A percentile compares a stretch with the other conserved stretches of the same genome.
These are phyloP conservation scores for Paguma larvata DNA, from an alignment of 2,797 vertebrate species.

Conservation along the genomic window DNA sequence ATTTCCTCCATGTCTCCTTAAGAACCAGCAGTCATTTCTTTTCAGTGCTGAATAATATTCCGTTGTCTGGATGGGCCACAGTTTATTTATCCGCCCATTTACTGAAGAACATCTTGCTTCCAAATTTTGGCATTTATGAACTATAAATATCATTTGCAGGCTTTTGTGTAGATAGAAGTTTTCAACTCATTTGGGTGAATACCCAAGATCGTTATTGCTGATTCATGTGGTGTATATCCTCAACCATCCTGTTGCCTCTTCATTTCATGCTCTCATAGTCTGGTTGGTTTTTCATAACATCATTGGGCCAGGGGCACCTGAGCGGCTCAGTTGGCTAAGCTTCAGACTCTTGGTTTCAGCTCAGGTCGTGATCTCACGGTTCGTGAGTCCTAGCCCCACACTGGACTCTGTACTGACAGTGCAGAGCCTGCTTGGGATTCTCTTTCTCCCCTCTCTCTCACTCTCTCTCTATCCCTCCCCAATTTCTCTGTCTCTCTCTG, in stretches of 20 bases:
- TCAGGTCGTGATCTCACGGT: no score
- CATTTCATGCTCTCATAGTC: neutral
- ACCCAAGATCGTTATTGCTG: neutral
- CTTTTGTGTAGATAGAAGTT: neutral
- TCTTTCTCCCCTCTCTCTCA: no score
- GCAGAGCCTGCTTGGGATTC: no score
- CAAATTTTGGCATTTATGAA: neutral
- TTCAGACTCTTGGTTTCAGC: no score
- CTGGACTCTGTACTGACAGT: no score
- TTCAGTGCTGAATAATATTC: neutral
- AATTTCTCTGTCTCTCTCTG: no score
- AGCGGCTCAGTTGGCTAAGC: no score
- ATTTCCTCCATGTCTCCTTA: neutral
- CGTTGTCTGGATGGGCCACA: neutral
- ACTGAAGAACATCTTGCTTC: neutral
- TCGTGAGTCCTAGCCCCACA: no score
- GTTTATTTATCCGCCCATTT: neutral
- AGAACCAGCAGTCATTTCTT: neutral
- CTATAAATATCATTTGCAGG: neutral
- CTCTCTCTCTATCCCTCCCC: no score
- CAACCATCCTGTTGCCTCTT: neutral
- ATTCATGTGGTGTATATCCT: neutral
- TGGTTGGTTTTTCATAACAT: neutral
- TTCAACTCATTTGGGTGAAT: neutral
- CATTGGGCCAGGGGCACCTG: neutral